Evolutionary conservation across 2,888 invertebrate genomes (phyloP).

Genomic region (Fragum fragum): DNA sequence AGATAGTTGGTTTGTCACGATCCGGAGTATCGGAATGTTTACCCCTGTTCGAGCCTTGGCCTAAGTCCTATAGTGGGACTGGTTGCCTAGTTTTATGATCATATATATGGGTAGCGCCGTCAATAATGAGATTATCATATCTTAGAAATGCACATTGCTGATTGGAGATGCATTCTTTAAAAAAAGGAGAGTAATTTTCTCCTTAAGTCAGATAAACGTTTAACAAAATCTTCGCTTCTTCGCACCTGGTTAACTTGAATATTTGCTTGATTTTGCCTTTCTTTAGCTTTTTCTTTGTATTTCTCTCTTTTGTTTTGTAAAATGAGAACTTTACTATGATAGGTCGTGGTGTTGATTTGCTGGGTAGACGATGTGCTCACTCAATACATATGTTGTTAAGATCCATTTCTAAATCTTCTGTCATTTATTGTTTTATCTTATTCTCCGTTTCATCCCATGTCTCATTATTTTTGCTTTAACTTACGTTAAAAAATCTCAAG

Average conservation of each 20-base stretch:
- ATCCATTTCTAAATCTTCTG: slow-evolving; percentile 2
- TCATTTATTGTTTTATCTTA: not conserved
- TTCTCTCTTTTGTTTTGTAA: slow-evolving; percentile 5
- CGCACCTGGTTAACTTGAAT: not conserved
- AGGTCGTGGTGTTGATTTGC: not conserved
- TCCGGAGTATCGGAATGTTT: not conserved
- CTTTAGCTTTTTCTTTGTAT: slow-evolving; percentile 11
- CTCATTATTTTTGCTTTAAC: not conserved
- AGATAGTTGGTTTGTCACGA: not conserved
- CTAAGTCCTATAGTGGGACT: not conserved
- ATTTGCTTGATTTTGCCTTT: not conserved
- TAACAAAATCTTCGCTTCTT: slow-evolving; percentile 4
- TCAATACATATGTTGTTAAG: not conserved
- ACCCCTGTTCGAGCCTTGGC: not conserved
- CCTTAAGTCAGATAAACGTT: not conserved
- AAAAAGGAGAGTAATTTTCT: slow-evolving; percentile 10
- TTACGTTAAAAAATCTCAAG: not conserved
- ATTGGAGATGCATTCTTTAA: not conserved
- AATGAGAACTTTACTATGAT: not conserved
- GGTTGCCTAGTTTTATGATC: not conserved
- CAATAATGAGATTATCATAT: not conserved
- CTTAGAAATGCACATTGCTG: not conserved
- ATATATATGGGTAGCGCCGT: not conserved
- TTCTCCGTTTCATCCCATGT: not conserved
- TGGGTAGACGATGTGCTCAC: not conserved